Evolutionary conservation across 2,888 invertebrate genomes (phyloP).

Genomic region (Dusona sp.): DNA sequence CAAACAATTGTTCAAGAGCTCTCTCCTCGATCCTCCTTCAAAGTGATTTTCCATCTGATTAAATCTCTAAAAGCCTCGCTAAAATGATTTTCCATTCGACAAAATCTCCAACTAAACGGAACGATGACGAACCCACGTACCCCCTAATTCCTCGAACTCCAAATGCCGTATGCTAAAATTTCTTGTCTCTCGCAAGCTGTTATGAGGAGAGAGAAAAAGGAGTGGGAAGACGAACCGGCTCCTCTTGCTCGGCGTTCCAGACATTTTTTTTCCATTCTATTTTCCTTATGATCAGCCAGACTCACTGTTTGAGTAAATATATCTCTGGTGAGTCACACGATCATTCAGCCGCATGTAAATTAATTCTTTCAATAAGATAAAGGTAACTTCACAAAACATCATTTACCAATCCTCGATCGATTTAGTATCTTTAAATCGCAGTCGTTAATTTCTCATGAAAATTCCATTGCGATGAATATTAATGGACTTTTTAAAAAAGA

Average conservation of each 20-base stretch:
- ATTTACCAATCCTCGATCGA: not conserved
- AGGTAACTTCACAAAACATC: constrained; percentile 8
- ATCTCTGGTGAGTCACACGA: constrained; percentile 66
- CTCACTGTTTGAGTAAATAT: constrained; percentile 65
- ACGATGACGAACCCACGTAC: constrained; percentile 30
- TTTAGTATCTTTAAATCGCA: not conserved
- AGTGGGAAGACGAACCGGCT: constrained; percentile 58
- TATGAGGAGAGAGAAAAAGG: constrained; percentile 28
- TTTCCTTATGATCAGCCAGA: constrained; percentile 58
- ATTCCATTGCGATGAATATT: not conserved
- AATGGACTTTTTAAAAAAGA: not conserved
- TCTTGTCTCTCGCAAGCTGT: constrained; percentile 31
- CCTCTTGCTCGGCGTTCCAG: constrained; percentile 52
- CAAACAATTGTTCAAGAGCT: not conserved
- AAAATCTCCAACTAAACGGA: constrained; percentile 39
- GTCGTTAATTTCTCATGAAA: not conserved
- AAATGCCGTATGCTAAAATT: constrained; percentile 34
- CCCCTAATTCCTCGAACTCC: constrained; percentile 37
- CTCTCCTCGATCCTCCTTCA: not conserved
- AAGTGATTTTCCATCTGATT: constrained; percentile 50
- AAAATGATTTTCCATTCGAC: constrained; percentile 25
- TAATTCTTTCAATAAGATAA: constrained; percentile 38
- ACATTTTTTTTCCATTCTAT: constrained; percentile 49
- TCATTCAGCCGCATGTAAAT: constrained; percentile 53
- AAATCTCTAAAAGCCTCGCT: constrained; percentile 7